phyloP scores from a whole-genome alignment of 2,797 vertebrate species.

The Megalops cyprinoides region DNA sequence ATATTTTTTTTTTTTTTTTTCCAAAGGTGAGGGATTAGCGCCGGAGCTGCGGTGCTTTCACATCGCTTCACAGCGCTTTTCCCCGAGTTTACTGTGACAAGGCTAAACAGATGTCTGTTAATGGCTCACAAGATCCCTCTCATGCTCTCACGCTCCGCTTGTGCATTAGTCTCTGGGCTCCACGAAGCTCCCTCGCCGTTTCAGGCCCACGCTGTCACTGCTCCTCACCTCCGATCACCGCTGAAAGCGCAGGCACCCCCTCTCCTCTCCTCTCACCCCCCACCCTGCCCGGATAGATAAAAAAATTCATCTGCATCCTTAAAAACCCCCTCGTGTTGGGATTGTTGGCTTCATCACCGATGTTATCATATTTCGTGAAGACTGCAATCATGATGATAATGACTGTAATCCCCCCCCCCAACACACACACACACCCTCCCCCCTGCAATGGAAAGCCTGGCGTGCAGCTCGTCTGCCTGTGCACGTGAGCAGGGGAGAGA shows the following conservation, averaged over 20 bases:
- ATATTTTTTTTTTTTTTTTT: too few relatives aligned
- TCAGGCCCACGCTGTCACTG: conserved; percentile 31
- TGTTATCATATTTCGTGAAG: conserved; percentile 29
- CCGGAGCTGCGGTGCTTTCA: background rate
- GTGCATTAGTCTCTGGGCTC: too few relatives aligned
- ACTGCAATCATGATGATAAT: background rate
- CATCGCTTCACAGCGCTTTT: background rate
- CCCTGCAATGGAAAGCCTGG: conserved; percentile 55
- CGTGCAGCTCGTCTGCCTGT: conserved; percentile 66
- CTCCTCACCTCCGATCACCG: background rate
- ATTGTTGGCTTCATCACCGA: background rate
- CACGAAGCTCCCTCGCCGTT: background rate
- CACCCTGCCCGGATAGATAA: too few relatives aligned
- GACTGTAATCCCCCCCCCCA: background rate
- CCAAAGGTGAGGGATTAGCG: background rate
- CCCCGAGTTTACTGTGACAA: conserved; percentile 6
- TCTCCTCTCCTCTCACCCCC: background rate
- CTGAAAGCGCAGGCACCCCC: background rate
- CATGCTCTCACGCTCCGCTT: background rate
- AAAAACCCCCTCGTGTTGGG: background rate
- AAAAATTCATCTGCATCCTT: background rate
- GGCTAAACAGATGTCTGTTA: conserved; percentile 45
- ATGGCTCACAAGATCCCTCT: conserved; percentile 22
- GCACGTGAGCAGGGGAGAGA: conserved; percentile 72
- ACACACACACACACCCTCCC: conserved; percentile 24